These are phyloP conservation scores for Piliocolobus tephrosceles DNA, from an alignment of 2,113 vertebrate species.

Conservation along the genomic window DNA sequence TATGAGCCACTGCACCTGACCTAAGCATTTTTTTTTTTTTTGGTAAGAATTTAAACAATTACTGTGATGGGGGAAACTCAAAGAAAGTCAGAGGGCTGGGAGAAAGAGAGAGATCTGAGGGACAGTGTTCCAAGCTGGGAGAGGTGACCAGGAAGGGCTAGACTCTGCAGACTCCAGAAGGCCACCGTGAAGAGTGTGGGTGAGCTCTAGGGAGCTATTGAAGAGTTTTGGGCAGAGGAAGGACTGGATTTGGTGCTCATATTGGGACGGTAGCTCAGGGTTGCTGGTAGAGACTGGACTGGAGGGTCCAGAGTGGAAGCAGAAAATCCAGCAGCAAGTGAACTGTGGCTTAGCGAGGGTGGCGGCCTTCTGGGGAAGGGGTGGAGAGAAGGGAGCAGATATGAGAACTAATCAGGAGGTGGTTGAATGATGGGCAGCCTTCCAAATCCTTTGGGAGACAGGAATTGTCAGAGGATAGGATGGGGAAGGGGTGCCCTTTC, in stretches of 20 bases:
- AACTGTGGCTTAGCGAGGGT: neutral
- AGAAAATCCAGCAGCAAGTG: neutral
- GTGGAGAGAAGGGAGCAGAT: neutral
- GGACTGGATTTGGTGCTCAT: neutral
- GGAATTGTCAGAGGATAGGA: neutral
- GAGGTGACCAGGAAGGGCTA: too few species aligned
- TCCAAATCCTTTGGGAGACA: neutral
- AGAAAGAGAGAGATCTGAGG: too few species aligned
- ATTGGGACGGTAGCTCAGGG: neutral
- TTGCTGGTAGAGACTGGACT: neutral
- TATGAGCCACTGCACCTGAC: neutral
- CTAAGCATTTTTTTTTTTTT: too few species aligned
- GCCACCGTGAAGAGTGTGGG: neutral
- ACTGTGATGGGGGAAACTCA: neutral
- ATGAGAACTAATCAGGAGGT: neutral
- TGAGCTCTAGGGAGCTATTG: too few species aligned
- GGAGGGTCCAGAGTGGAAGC: neutral
- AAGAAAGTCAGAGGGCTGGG: neutral
- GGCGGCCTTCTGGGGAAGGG: too few species aligned
- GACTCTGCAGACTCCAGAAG: neutral
- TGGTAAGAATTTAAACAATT: neutral
- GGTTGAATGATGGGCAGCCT: neutral
- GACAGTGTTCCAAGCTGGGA: neutral
- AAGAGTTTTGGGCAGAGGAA: neutral
- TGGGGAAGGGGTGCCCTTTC: neutral